Evolutionary conservation across 2,888 invertebrate genomes (phyloP).

Genomic region (Drosophila acutilabella): DNA sequence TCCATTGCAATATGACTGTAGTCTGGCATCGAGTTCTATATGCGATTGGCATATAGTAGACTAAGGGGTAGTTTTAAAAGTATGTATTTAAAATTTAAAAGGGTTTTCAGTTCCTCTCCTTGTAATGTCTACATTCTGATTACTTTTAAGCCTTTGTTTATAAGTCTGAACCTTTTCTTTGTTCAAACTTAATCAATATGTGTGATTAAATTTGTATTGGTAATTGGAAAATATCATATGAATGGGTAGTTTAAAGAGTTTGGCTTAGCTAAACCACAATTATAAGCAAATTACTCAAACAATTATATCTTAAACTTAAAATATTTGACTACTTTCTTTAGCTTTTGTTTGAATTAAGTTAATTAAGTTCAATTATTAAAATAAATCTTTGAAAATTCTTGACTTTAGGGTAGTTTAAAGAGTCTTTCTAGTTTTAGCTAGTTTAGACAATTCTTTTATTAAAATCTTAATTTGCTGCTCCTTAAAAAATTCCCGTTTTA

Average conservation of each 20-base stretch:
- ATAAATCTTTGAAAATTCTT: no score
- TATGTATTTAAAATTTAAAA: not conserved
- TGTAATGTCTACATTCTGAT: no score
- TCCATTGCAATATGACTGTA: conserved; percentile 9
- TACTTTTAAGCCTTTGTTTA: not conserved
- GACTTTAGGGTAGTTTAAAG: no score
- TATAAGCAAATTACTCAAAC: not conserved
- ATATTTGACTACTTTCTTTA: no score
- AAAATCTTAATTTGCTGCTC: no score
- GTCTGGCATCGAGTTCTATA: not conserved
- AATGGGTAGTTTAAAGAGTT: not conserved
- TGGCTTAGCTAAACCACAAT: not conserved
- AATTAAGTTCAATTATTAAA: no score
- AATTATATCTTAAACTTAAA: not conserved
- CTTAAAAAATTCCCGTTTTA: no score
- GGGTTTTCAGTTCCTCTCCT: no score
- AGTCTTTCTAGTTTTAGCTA: no score
- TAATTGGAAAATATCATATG: not conserved
- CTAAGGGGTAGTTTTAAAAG: not conserved
- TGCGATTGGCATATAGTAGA: conserved; percentile 1
- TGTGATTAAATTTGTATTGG: conserved; percentile 5
- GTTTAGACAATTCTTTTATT: no score
- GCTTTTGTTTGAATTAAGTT: no score
- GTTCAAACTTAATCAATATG: conserved; percentile 1
- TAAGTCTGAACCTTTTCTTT: not conserved